Conservation (phyloP, 2,888 invertebrate species). For the Lasius platythorax region DNA sequence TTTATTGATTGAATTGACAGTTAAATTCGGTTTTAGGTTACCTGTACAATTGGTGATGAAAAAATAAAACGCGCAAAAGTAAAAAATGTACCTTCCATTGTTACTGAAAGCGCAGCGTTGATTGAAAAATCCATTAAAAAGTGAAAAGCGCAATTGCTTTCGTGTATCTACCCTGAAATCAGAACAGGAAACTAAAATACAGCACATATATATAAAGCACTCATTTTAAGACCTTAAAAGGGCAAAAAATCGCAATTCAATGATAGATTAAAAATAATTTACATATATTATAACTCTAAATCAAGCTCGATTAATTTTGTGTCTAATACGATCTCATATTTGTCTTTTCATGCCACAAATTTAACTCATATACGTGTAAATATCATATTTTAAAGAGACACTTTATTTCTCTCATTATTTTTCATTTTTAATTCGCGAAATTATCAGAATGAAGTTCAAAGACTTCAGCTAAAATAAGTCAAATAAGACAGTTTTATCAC, state of each 20-base stretch:
- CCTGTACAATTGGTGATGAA: neutral
- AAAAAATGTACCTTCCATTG: neutral
- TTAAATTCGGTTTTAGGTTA: neutral
- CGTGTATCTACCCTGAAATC: neutral
- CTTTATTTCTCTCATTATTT: too few species aligned
- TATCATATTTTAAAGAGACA: too few species aligned
- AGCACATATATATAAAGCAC: too few species aligned
- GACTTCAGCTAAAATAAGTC: too few species aligned
- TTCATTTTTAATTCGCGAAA: too few species aligned
- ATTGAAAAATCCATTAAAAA: slow-evolving; percentile 40
- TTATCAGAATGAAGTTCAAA: too few species aligned
- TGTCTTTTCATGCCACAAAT: neutral
- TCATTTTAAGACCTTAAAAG: neutral
- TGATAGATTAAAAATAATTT: neutral
- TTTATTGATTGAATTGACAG: neutral
- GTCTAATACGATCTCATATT: neutral
- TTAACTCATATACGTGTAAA: neutral
- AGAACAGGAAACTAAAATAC: neutral
- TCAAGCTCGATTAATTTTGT: neutral
- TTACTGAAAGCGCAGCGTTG: neutral
- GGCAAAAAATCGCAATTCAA: neutral
- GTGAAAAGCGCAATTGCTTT: neutral
- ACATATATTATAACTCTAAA: neutral
- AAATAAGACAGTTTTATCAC: too few species aligned
- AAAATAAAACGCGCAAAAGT: neutral